phyloP scores from a whole-genome alignment of 2,113 vertebrate genomes.

The Boulengeromyrus knoepffleri region DNA sequence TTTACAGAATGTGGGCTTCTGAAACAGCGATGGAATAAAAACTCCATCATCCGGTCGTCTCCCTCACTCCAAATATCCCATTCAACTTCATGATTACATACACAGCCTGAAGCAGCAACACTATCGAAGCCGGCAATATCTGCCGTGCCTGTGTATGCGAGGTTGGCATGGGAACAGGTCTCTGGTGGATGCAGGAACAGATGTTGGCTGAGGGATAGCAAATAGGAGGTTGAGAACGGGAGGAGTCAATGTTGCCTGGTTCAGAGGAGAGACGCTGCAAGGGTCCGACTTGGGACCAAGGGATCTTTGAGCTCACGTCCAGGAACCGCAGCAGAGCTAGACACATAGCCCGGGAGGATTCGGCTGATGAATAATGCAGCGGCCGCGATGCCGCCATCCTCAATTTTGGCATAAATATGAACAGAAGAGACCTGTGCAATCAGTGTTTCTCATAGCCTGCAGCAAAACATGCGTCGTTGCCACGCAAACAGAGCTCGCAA shows the following conservation, averaged over 20 bases:
- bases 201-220: background rate
- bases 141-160: background rate
- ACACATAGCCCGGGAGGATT: conserved; percentile 7
- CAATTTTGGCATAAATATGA: conserved; percentile 8
- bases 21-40: conserved; percentile 29
- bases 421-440: background rate
- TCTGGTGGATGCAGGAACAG: background rate
- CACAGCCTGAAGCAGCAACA: conserved; percentile 25
- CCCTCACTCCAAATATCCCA: conserved; percentile 27
- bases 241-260: background rate
- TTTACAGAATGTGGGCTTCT: conserved; percentile 30
- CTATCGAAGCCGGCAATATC: conserved; percentile 28
- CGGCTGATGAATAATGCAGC: conserved; percentile 16
- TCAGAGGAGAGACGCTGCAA: background rate
- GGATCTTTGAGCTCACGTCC: background rate
- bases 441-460: background rate
- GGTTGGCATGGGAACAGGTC: background rate
- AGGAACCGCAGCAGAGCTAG: background rate
- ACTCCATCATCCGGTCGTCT: conserved; percentile 33
- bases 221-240: background rate
- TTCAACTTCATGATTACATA: conserved; percentile 34
- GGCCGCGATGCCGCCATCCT: background rate
- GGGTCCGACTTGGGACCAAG: background rate
- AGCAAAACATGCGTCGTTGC: background rate
- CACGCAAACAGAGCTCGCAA: background rate